A percentile compares a stretch with the other conserved stretches of the same genome.
These are phyloP conservation scores for Caenorhabditis virilis DNA, from an alignment of 2,888 invertebrate genomes.

Conservation along the genomic window DNA sequence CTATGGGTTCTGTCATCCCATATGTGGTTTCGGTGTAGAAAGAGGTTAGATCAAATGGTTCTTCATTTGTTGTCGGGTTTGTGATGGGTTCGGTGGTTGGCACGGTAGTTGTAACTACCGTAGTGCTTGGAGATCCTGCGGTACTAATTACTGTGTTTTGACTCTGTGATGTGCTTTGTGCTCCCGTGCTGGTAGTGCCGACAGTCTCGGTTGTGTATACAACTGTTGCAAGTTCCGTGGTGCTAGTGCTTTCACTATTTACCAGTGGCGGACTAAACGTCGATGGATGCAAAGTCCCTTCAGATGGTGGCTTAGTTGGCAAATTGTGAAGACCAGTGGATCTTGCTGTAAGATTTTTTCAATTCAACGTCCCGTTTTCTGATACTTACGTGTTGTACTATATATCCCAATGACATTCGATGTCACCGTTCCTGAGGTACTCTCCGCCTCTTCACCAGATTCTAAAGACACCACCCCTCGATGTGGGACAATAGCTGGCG, in stretches of 20 bases:
- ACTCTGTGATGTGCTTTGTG: neutral
- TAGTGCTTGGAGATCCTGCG: neutral
- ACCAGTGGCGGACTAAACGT: conserved; percentile 36
- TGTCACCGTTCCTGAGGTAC: conserved; percentile 12
- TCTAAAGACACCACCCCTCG: conserved; percentile 25
- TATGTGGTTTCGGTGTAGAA: neutral
- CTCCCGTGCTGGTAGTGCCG: too few species aligned
- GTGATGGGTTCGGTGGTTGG: neutral
- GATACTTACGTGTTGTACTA: too few species aligned
- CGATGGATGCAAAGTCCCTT: conserved; percentile 20
- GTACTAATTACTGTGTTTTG: conserved; percentile 2
- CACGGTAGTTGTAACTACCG: neutral
- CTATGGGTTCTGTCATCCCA: conserved; percentile 10
- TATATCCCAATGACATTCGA: conserved; percentile 7
- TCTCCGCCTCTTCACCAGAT: conserved; percentile 22
- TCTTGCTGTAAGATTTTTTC: conserved; percentile 20
- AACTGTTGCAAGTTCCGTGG: too few species aligned
- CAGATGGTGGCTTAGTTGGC: conserved; percentile 23
- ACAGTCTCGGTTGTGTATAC: too few species aligned
- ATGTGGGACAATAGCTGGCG: conserved; percentile 19
- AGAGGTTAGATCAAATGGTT: conserved; percentile 1
- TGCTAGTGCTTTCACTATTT: too few species aligned
- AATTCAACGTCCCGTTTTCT: too few species aligned
- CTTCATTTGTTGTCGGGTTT: neutral
- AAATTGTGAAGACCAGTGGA: conserved; percentile 16